phyloP scores from a whole-genome alignment of 1,140 invertebrate species.

The Lasioglossum baleicum region DNA sequence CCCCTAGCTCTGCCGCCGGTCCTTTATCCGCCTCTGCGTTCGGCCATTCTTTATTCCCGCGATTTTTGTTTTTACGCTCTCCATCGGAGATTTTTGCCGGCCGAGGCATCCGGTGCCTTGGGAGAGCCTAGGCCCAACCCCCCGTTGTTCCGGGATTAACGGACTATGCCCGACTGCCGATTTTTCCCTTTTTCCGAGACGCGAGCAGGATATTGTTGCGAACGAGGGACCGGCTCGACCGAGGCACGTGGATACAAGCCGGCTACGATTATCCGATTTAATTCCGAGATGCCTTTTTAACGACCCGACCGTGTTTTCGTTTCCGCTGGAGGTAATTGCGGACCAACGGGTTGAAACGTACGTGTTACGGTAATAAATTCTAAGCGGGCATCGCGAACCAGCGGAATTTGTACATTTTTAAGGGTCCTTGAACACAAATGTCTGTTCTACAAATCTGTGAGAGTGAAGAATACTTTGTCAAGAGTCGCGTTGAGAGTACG shows the following conservation, averaged over 20 bases:
- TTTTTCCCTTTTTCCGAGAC: not conserved
- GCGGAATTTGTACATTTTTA: no score
- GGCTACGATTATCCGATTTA: constrained; percentile 42
- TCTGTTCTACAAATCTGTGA: no score
- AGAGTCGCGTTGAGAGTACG: no score
- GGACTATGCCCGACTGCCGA: constrained; percentile 7
- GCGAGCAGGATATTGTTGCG: constrained; percentile 12
- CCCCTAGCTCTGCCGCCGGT: not conserved
- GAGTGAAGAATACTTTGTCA: no score
- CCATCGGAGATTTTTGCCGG: not conserved
- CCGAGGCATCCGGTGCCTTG: constrained; percentile 12
- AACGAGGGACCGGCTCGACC: constrained; percentile 19
- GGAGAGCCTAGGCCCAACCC: not conserved
- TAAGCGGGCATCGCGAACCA: not conserved
- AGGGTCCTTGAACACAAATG: not conserved
- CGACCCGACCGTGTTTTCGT: constrained; percentile 21
- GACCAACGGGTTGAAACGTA: not conserved
- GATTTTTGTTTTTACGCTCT: constrained; percentile 34
- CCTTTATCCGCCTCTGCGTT: constrained; percentile 17
- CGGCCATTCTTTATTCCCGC: constrained; percentile 39
- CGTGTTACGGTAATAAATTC: not conserved
- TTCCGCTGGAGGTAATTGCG: not conserved
- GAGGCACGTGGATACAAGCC: not conserved
- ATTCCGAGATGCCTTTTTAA: constrained; percentile 40
- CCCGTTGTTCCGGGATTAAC: constrained; percentile 21